Evolutionary conservation across 1,140 invertebrate species (phyloP), one percentile per base, ranked within the genome.

Genomic region (Drosophila serrata): DNA sequence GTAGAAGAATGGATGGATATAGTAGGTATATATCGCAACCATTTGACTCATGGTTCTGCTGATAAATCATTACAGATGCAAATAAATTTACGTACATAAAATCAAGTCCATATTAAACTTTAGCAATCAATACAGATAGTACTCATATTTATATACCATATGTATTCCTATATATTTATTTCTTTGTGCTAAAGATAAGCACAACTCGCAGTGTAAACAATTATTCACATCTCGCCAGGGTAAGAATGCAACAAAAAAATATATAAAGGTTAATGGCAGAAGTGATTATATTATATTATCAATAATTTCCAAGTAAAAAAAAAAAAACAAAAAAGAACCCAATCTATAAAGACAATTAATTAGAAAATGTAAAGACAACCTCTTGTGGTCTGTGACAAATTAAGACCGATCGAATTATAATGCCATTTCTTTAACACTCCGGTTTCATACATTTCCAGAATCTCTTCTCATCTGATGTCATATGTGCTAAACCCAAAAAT

Each of bases 391-490:
- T 35, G 13, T 53, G 49, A 53, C 49, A 53, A 35, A 35, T 53
- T 5, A 35, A 53, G 49, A 53, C 31, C 17, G 31, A 53, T 53
- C 15, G 49, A 6, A 6, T 35, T 53, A 22, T 35, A 51, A 22
- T 51, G 12, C 17, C 31, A 11, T 27, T 48, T 11, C 15, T 29
- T n/a, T 15, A 29, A 1, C 5, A 48, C n/a, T 27, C n/a, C 15
- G 0, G 5, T 15, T n/a, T 27, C 27, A n/a, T n/a, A 48, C 45
- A 48, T 11, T 48, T 48, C 45, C 45, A 27, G 45, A 27, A 35
- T 19, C 35, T 29, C 7, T n/a, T 2, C 45, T 48, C 43, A 80
- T 46, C 75, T 81, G 64, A 81, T 79, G 56, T 82, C 75, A 82
- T 79, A 31, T 63, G 35, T 33, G 31, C 24, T 42, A 31, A 37